A percentile compares a stretch with the other conserved stretches of the same genome.
phyloP scores from a whole-genome alignment of 2,888 invertebrate species.

The Nebria salina region DNA sequence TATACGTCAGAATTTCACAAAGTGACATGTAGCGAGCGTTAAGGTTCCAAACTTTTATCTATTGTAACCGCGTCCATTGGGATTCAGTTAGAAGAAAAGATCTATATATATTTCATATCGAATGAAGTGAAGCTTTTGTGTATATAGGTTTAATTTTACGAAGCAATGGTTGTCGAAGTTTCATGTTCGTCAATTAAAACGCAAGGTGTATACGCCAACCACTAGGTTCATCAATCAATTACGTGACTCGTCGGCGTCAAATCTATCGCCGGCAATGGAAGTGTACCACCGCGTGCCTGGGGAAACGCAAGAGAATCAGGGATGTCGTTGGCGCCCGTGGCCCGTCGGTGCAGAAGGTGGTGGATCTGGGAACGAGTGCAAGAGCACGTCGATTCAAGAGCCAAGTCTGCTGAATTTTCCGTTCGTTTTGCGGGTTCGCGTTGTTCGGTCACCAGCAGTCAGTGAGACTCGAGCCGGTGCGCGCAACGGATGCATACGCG shows the following conservation, averaged over 20 bases:
- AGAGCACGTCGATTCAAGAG: slow-evolving; percentile 9
- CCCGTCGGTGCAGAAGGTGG: slow-evolving; percentile 5
- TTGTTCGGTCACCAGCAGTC: neutral
- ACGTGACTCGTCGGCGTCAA: slow-evolving; percentile 12
- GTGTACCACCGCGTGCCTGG: neutral
- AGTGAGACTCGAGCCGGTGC: slow-evolving; percentile 10
- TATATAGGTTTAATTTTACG: neutral
- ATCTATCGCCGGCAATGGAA: neutral
- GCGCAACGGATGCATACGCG: slow-evolving; percentile 14
- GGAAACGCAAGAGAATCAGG: neutral
- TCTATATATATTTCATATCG: too few species aligned
- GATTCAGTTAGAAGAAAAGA: neutral
- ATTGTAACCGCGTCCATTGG: neutral
- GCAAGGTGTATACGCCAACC: neutral
- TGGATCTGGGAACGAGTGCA: slow-evolving; percentile 3
- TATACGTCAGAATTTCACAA: neutral
- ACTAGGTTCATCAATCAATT: slow-evolving; percentile 11
- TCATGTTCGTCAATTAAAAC: neutral
- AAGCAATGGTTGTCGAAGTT: neutral
- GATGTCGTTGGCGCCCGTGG: slow-evolving; percentile 3
- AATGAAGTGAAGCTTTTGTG: neutral
- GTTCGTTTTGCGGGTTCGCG: neutral
- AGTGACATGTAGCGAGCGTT: neutral
- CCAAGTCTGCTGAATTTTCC: neutral
- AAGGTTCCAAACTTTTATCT: neutral